Percentiles rank a stretch among this genome's conserved stretches.
Conservation (phyloP, 2,113 vertebrate species). For the Xiphophorus hellerii region DNA sequence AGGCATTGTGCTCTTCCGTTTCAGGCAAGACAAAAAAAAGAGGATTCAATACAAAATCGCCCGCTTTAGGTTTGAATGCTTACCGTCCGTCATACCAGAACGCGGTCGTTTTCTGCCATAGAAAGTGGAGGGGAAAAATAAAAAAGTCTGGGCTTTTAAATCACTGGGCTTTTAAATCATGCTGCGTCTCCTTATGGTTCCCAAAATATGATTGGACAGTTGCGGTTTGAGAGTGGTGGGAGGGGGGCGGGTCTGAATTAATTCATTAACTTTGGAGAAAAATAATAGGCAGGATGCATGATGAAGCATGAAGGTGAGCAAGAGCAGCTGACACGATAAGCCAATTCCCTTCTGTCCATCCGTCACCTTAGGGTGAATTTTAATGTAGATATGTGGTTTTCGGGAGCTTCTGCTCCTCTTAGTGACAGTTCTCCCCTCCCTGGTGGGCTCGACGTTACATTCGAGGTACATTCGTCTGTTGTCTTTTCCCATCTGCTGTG, state of each 20-base stretch:
- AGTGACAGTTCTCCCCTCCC: conserved; percentile 26
- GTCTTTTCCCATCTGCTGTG: conserved; percentile 44
- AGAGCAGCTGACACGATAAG: not conserved
- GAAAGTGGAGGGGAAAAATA: not conserved
- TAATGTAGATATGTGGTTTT: conserved; percentile 18
- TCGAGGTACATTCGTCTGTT: conserved; percentile 47
- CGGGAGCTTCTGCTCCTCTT: conserved; percentile 22
- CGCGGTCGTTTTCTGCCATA: not conserved
- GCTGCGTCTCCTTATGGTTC: not conserved
- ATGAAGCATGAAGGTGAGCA: conserved; percentile 37
- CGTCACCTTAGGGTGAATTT: conserved; percentile 20
- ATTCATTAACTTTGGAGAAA: conserved; percentile 20
- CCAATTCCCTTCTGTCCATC: conserved; percentile 22
- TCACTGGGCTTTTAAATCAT: not conserved
- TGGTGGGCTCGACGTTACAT: conserved; percentile 34
- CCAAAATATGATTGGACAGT: conserved; percentile 6
- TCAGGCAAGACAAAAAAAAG: not conserved
- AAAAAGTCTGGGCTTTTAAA: conserved; percentile 2
- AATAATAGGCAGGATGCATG: conserved; percentile 15
- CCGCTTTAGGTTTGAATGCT: not conserved
- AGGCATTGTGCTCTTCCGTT: not conserved
- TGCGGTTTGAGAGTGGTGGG: not conserved
- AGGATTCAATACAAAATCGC: not conserved
- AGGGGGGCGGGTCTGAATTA: conserved; percentile 9
- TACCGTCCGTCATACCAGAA: not conserved